These are phyloP conservation scores for Lepidotrigona ventralis DNA, from an alignment of 1,140 invertebrate species.

Conservation along the genomic window DNA sequence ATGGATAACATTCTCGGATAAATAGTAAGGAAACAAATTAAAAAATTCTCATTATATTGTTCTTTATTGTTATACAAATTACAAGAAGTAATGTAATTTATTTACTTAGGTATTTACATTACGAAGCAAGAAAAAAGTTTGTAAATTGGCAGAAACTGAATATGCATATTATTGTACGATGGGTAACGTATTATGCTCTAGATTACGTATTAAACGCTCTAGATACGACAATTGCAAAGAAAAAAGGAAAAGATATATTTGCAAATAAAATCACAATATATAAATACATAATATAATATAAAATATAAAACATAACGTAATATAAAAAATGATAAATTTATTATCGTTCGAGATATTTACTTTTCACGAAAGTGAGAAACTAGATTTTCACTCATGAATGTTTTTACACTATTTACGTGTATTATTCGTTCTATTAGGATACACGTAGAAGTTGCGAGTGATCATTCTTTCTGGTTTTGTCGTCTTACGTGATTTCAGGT, in stretches of 20 bases:
- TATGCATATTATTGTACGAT: not conserved
- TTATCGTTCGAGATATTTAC: too few relatives aligned
- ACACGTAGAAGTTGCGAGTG: too few relatives aligned
- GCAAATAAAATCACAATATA: not conserved
- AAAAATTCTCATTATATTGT: not conserved
- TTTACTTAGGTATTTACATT: not conserved
- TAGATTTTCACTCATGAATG: too few relatives aligned
- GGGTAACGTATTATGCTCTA: not conserved
- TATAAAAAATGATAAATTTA: too few relatives aligned
- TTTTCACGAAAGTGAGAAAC: too few relatives aligned
- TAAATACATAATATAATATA: too few relatives aligned
- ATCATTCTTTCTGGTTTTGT: not conserved
- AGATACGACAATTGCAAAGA: not conserved
- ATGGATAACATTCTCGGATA: not conserved
- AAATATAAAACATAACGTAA: too few relatives aligned
- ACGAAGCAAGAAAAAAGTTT: not conserved
- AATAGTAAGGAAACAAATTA: not conserved
- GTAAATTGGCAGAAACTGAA: not conserved
- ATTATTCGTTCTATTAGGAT: too few relatives aligned
- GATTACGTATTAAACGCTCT: not conserved
- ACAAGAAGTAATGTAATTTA: not conserved
- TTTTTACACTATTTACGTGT: too few relatives aligned
- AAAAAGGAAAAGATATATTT: not conserved
- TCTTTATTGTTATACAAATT: not conserved
- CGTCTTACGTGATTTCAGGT: not conserved